These are phyloP conservation scores for Gibbula magus DNA, from an alignment of 2,888 invertebrate species.

Conservation along the genomic window DNA sequence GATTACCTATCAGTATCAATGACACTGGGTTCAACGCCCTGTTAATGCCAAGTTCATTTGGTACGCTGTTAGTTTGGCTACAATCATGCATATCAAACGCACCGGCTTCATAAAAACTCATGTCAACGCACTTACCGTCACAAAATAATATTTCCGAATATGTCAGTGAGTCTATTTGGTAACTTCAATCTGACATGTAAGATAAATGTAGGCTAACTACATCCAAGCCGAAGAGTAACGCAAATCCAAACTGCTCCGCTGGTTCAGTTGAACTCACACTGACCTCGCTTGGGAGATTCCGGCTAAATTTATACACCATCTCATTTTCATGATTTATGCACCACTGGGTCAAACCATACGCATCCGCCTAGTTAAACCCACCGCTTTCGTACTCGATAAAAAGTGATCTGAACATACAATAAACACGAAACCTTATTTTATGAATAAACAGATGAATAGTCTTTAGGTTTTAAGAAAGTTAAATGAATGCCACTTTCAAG, in stretches of 20 bases:
- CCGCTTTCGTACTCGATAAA: background rate
- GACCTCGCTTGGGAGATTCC: conserved; percentile 27
- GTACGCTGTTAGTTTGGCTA: background rate
- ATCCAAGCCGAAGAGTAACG: conserved; percentile 20
- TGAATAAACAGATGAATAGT: background rate
- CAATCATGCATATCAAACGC: background rate
- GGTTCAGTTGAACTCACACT: conserved; percentile 18
- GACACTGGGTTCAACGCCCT: conserved; percentile 7
- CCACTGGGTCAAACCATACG: conserved; percentile 27
- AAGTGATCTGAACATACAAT: background rate
- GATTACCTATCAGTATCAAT: background rate
- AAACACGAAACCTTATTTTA: background rate
- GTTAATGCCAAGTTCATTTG: background rate
- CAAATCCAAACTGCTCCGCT: conserved; percentile 14
- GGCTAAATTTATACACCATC: conserved; percentile 29
- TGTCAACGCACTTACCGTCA: conserved; percentile 1
- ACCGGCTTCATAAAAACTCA: background rate
- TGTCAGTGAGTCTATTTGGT: background rate
- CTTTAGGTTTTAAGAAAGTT: background rate
- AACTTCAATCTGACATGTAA: background rate
- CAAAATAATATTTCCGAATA: background rate
- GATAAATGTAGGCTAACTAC: conserved; percentile 8
- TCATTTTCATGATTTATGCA: conserved; percentile 39
- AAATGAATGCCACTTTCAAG: background rate
- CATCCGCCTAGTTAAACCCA: conserved; percentile 18